Percentiles rank a stretch among this genome's conserved stretches.
Evolutionary conservation across 1,140 invertebrate species (phyloP).

Genomic region (Calosoma granatense): DNA sequence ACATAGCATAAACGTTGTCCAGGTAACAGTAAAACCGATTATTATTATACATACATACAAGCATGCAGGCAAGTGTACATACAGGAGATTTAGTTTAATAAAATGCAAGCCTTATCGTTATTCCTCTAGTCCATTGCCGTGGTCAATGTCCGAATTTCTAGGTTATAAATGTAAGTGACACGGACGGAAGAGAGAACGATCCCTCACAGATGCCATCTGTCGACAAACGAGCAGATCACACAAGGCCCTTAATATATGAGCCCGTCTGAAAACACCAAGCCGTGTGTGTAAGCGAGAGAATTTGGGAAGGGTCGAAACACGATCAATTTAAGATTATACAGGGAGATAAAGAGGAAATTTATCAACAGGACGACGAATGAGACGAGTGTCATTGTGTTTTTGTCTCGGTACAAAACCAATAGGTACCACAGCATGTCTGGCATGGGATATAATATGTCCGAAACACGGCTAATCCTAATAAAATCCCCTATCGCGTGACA

Average conservation of each 20-base stretch:
- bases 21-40: too few species aligned
- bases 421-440: too few species aligned
- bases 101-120: neutral
- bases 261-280: neutral
- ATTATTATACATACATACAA: too few species aligned
- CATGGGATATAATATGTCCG: too few species aligned
- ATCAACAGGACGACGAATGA: too few species aligned
- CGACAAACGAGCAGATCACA: neutral
- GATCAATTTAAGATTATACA: neutral
- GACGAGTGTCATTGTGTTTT: neutral
- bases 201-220: neutral
- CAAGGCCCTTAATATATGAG: neutral
- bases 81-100: too few species aligned
- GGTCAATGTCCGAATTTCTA: neutral
- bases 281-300: neutral
- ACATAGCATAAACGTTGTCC: too few species aligned
- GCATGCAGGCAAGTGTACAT: too few species aligned
- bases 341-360: neutral
- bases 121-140: neutral
- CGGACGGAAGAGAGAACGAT: neutral
- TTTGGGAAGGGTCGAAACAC: neutral
- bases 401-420: neutral
- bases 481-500: neutral
- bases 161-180: neutral
- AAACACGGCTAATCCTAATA: neutral